Conservation (phyloP, 2,797 vertebrate genomes). For the Microctenopoma lineatum region DNA sequence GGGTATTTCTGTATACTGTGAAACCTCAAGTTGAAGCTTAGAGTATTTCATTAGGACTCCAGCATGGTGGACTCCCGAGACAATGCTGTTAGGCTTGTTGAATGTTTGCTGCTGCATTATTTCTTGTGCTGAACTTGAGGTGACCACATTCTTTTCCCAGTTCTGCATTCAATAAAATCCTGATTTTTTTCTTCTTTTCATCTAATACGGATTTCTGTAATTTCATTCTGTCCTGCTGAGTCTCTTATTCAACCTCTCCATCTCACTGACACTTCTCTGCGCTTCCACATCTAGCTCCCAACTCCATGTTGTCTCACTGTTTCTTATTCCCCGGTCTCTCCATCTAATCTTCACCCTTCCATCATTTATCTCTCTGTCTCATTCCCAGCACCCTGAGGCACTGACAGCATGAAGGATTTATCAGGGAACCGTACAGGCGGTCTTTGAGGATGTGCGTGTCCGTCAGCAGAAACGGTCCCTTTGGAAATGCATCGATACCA, state of each 20-base stretch:
- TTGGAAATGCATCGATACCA: not conserved
- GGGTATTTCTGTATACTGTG: too few species aligned
- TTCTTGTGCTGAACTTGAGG: not conserved
- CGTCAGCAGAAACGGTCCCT: constrained; percentile 15
- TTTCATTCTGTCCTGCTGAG: not conserved
- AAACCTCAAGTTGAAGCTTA: too few species aligned
- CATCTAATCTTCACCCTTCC: constrained; percentile 49
- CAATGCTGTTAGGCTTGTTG: not conserved
- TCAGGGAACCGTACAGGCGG: constrained; percentile 25
- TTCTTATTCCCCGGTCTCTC: constrained; percentile 13
- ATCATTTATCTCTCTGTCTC: constrained; percentile 62
- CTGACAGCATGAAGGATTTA: constrained; percentile 46
- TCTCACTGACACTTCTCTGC: constrained; percentile 6
- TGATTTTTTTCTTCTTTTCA: not conserved
- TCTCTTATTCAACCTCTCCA: not conserved
- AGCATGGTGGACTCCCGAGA: too few species aligned
- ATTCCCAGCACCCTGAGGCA: constrained; percentile 41
- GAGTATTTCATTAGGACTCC: too few species aligned
- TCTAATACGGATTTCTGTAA: not conserved
- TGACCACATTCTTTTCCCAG: not conserved
- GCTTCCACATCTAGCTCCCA: constrained; percentile 12
- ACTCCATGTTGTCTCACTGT: constrained; percentile 48
- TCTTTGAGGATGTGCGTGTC: constrained; percentile 24
- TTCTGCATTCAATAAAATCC: not conserved
- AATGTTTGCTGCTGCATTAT: not conserved